Base-by-base conservation (phyloP, 2,113 vertebrate species). In the Bufo bufo region DNA sequence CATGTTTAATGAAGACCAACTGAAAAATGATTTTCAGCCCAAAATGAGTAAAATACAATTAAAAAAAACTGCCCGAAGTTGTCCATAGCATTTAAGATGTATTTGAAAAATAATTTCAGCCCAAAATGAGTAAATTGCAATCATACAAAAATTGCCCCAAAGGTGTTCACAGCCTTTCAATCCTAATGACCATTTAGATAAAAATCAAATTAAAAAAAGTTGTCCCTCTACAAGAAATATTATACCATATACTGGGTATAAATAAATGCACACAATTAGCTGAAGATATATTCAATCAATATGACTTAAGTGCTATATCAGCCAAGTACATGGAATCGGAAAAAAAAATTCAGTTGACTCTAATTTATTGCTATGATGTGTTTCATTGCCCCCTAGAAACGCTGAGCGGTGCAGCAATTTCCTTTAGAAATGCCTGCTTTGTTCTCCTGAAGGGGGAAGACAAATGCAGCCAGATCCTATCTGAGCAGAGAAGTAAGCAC, bases 381-480 rank as follows among this genome's bases (percentile, higher is more conserved):
- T 33, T 84, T 66, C 65, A 84, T 23, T n/a, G n/a, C 47, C 47
- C 47, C 12, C 45, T 71, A 71, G 71, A 84, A 84, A 23, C 71
- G 82, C 82, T 84, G 82, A 84, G 47, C 82, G 4, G 13, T 16
- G 54, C 54, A 75, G 83, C 52, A 75, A 74, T 85, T 75, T 75
- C 69, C 52, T 43, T 85, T 54, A 59, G 71, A 59, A 56, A n/a
- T 33, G 56, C 80, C 17, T 74, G 9, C 87, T 88, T 88, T 88
- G 71, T 88, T 63, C 80, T 61, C 16, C 11, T 47, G 80, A 43
- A 84, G 49, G 69, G 65, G 54, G 43, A 69, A 89, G 72, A 84
- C 82, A 77, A 89, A 84, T 89, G 87, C 7, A 33, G 49, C 59
- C 1, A 65, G 87, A 84, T 78, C 4, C 54, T 69, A 89, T 77